Conservation (phyloP, 2,113 vertebrate species). For the Sander lucioperca region DNA sequence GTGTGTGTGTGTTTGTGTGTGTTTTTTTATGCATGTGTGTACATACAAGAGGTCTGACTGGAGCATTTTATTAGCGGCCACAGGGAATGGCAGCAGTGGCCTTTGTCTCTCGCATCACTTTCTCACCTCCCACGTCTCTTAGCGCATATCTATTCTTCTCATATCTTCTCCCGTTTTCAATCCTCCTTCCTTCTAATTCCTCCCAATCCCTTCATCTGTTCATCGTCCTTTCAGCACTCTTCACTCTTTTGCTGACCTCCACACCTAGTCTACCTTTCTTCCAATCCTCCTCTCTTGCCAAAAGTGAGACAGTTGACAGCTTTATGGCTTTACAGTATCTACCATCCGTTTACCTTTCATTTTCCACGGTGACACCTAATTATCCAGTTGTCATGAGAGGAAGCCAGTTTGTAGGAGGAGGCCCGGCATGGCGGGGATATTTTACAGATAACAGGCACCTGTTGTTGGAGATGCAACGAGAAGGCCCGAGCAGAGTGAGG, state of each 20-base stretch:
- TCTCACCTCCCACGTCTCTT: conserved; percentile 35
- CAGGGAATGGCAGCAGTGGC: conserved; percentile 59
- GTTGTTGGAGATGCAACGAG: conserved; percentile 45
- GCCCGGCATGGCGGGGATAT: conserved; percentile 31
- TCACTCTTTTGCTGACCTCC: conserved; percentile 55
- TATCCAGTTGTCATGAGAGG: conserved; percentile 71
- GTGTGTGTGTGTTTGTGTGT: conserved; percentile 38
- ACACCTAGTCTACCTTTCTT: conserved; percentile 49
- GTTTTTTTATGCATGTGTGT: conserved; percentile 51
- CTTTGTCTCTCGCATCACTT: conserved; percentile 55
- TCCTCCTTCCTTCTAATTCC: conserved; percentile 39
- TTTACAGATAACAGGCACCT: conserved; percentile 59
- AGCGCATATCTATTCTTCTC: conserved; percentile 36
- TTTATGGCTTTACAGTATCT: conserved; percentile 57
- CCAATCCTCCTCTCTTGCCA: conserved; percentile 36
- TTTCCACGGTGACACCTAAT: conserved; percentile 67
- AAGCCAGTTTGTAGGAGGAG: conserved; percentile 40
- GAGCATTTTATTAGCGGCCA: conserved; percentile 68
- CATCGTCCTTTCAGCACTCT: conserved; percentile 46
- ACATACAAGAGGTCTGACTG: conserved; percentile 55
- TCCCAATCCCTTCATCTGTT: conserved; percentile 41
- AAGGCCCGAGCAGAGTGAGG: conserved; percentile 17
- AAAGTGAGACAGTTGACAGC: conserved; percentile 61
- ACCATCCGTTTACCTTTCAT: conserved; percentile 59
- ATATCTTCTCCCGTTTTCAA: conserved; percentile 37